Percentiles rank a stretch among this genome's conserved stretches.
These are phyloP conservation scores for Apamea crenata DNA, from an alignment of 2,888 invertebrate species.

Conservation along the genomic window DNA sequence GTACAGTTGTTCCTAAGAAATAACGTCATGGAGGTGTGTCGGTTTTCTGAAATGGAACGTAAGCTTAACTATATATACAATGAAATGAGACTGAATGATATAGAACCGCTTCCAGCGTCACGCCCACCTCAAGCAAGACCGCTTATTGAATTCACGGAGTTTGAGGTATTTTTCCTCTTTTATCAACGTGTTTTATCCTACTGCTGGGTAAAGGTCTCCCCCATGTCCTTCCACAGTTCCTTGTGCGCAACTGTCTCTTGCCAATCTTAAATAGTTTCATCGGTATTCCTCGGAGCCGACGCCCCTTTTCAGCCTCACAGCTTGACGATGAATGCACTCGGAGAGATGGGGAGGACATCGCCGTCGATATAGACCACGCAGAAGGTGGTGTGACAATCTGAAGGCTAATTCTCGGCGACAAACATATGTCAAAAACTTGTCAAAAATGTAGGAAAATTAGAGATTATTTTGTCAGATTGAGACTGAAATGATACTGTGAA, in stretches of 20 bases:
- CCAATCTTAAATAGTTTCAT: neutral
- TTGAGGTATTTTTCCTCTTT: constrained; percentile 91
- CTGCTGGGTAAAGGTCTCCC: too few species aligned
- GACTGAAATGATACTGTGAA: too few species aligned
- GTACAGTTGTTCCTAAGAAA: constrained; percentile 95
- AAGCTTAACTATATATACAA: constrained; percentile 94
- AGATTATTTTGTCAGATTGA: too few species aligned
- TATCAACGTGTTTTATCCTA: neutral
- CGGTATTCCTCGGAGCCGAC: neutral
- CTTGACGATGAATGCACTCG: neutral
- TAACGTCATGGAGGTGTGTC: constrained; percentile 95
- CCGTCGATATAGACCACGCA: neutral
- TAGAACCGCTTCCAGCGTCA: constrained; percentile 90
- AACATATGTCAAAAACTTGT: too few species aligned
- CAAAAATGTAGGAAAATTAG: too few species aligned
- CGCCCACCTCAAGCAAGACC: constrained; percentile 92
- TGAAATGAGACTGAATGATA: constrained; percentile 94
- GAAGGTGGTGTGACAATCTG: neutral
- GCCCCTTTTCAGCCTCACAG: neutral
- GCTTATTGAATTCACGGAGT: constrained; percentile 93
- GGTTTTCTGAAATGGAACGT: constrained; percentile 96
- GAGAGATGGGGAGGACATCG: neutral
- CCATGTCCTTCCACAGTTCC: too few species aligned
- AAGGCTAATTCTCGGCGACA: too few species aligned
- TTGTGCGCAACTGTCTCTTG: neutral